phyloP scores from a whole-genome alignment of 2,888 invertebrate species.

The Thalpophila matura region DNA sequence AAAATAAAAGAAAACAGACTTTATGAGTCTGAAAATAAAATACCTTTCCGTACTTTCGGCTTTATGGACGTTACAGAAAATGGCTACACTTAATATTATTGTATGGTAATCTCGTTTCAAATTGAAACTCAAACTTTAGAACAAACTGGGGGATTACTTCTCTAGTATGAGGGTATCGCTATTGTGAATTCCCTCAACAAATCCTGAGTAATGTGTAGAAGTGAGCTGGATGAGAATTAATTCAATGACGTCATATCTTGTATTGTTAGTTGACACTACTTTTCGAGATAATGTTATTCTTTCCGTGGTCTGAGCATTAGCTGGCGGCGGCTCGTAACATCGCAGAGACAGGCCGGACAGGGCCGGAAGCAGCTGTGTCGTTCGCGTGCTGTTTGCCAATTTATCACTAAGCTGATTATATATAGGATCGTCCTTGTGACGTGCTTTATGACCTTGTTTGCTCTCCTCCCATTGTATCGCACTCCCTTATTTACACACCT shows the following conservation, averaged over 20 bases:
- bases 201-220: constrained; percentile 35
- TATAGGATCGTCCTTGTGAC: constrained; percentile 87
- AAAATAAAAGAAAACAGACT: constrained; percentile 65
- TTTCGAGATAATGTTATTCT: constrained; percentile 50
- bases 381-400: constrained; percentile 90
- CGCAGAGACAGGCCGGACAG: constrained; percentile 50
- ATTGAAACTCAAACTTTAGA: constrained; percentile 61
- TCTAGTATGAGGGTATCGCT: constrained; percentile 45
- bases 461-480: constrained; percentile 82
- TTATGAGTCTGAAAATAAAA: constrained; percentile 60
- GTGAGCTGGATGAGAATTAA: constrained; percentile 31
- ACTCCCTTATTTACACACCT: constrained; percentile 84
- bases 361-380: constrained; percentile 88
- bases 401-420: constrained; percentile 91
- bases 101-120: constrained; percentile 61
- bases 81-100: constrained; percentile 58
- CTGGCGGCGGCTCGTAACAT: constrained; percentile 40
- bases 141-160: constrained; percentile 57
- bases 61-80: constrained; percentile 34
- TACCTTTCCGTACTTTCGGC: constrained; percentile 35
- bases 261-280: constrained; percentile 32
- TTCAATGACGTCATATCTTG: constrained; percentile 24
- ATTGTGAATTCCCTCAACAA: constrained; percentile 46
- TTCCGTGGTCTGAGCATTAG: constrained; percentile 51
- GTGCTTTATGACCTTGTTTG: constrained; percentile 88